phyloP scores from a whole-genome alignment of 2,797 vertebrate genomes.

The Philypnodon macrostomus region DNA sequence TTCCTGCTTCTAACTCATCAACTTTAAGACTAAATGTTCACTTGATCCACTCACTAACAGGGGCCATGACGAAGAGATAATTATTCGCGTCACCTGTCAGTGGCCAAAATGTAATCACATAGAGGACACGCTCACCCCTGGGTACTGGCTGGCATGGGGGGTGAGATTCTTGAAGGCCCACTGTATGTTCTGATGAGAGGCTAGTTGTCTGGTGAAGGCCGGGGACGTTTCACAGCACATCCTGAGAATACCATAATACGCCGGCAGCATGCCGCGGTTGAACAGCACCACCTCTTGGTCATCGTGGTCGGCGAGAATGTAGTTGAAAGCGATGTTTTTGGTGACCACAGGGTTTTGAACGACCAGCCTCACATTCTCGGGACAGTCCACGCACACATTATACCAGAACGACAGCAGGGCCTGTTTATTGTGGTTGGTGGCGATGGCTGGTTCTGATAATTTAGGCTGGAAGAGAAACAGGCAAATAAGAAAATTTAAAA shows the following conservation, averaged over 20 bases:
- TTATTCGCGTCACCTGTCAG: too few relatives aligned
- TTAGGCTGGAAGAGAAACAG: constrained; percentile 80
- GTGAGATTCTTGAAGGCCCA: constrained; percentile 99
- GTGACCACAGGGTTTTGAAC: constrained; percentile 97
- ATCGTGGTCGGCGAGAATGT: constrained; percentile 97
- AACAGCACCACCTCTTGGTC: constrained; percentile 99
- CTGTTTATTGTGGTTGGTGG: constrained; percentile 99
- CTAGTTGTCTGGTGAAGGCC: constrained; percentile 93
- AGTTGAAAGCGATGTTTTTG: constrained; percentile 99
- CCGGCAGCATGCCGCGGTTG: constrained; percentile 97
- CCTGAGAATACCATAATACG: constrained; percentile 96
- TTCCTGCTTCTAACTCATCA: too few relatives aligned
- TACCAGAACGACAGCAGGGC: constrained; percentile 98
- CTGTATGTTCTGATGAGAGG: constrained; percentile 98
- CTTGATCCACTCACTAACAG: too few relatives aligned
- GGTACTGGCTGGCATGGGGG: constrained; percentile 97
- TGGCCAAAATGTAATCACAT: too few relatives aligned
- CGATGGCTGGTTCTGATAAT: constrained; percentile 95
- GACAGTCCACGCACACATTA: constrained; percentile 94
- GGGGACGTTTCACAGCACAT: constrained; percentile 97
- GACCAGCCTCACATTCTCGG: constrained; percentile 96
- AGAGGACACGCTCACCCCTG: constrained; percentile 84
- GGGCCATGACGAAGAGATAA: too few relatives aligned
- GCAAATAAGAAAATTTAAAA: too few relatives aligned
- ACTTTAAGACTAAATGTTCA: too few relatives aligned